A percentile compares a stretch with the other conserved stretches of the same genome.
phyloP scores from a whole-genome alignment of 2,888 invertebrate species.

The Mythimna ferrago region DNA sequence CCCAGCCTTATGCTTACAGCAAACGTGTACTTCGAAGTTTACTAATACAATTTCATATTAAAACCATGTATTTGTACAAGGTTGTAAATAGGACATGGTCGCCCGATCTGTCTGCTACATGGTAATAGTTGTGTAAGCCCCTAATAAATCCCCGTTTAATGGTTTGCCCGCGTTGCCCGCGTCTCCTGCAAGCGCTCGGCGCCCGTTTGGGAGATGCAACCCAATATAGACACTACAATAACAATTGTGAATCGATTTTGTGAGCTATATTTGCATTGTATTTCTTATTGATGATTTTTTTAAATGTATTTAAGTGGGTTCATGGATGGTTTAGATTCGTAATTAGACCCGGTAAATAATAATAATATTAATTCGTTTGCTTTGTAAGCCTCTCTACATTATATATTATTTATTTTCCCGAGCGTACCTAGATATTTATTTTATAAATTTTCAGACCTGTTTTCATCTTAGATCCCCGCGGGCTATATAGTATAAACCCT shows the following conservation, averaged over 20 bases:
- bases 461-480: no score
- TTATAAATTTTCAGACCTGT: no score
- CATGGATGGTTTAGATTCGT: no score
- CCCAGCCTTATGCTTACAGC: constrained; percentile 28
- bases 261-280: constrained; percentile 37
- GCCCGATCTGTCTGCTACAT: constrained; percentile 53
- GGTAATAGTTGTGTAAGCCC: constrained; percentile 56
- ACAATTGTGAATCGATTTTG: constrained; percentile 30
- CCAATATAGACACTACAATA: constrained; percentile 21
- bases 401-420: no score
- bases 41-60: constrained; percentile 48
- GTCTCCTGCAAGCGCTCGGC: constrained; percentile 37
- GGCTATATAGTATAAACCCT: no score
- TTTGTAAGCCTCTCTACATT: no score
- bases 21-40: constrained; percentile 42
- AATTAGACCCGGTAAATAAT: no score
- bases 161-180: constrained; percentile 24
- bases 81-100: constrained; percentile 35
- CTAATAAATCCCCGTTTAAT: constrained; percentile 59
- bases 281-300: background rate
- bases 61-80: constrained; percentile 38
- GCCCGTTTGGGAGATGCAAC: constrained; percentile 23
- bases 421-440: no score
- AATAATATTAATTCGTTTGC: no score
- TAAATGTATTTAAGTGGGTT: no score